Evolutionary conservation across 92 coral and sea anemone species (phyloP), one percentile per base, ranked within the genome.

Genomic region (Muricea muricata): DNA sequence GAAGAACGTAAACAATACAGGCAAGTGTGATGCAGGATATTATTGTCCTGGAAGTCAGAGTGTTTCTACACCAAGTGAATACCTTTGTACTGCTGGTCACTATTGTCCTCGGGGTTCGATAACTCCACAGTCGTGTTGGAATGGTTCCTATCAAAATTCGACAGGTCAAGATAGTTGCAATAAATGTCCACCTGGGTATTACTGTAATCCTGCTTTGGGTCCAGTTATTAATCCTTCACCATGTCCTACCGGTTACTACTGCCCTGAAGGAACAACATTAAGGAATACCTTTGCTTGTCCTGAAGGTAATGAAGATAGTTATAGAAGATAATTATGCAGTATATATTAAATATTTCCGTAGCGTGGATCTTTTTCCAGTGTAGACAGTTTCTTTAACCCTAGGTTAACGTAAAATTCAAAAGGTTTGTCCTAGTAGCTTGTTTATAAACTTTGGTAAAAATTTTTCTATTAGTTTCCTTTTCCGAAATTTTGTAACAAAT

Each of bases 1-100:
- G 26, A 93, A 96, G 52, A 91, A 92, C 55, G 54, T 78, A 37
- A 84, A 82, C 10, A 97, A 98, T 0, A 94, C 98, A 6, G 85
- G 47, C 35, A 56, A 89, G 14, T 97, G 99, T 52, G 93, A 58
- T 75, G 90, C 94, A 23, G 66, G 58, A n/a, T 94, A 73, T 84
- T 97, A 92, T 66, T 97, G 99, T 24, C 98, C 99, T 4, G 94
- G 97, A 37, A 98, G 99, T 15, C 99, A 97, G 58, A 75, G 86
- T 48, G 86, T 93, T 9, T 86, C 92, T 55, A 90, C 97, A 14
- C 99, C 99, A 5, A 75, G 73, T 24, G 91, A 89, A 25, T 81
- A 88, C 45, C 80, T 77, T 23, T 97, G 99, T 48, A 87, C 97
- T 10, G 84, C 73, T 41, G 99, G 99, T 6, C 99, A 97, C 73